phyloP scores from a whole-genome alignment of 2,888 invertebrate species.

The Eupithecia vulgata region DNA sequence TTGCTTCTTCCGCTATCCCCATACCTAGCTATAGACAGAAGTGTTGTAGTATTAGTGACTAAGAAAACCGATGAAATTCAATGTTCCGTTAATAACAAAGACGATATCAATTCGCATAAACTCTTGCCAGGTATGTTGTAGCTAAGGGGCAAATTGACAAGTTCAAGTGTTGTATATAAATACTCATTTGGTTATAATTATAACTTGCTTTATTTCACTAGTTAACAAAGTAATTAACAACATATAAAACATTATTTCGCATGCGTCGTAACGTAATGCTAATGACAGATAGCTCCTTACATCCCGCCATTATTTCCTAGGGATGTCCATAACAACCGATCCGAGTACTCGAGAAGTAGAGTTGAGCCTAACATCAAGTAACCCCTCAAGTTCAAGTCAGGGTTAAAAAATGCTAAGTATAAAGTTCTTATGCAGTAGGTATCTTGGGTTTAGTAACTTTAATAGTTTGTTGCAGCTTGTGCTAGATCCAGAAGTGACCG shows the following conservation, averaged over 20 bases:
- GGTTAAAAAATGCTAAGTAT: not conserved
- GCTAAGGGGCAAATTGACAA: not conserved
- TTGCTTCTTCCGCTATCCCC: constrained; percentile 67
- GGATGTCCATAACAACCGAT: too few species aligned
- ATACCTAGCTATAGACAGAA: constrained; percentile 42
- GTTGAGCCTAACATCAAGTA: too few species aligned
- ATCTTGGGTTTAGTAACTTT: too few species aligned
- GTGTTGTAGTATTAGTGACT: constrained; percentile 26
- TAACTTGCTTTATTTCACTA: too few species aligned
- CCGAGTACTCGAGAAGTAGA: too few species aligned
- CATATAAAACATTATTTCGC: too few species aligned
- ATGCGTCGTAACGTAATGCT: too few species aligned
- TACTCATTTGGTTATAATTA: too few species aligned
- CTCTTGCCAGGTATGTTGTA: not conserved
- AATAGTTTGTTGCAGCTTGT: not conserved
- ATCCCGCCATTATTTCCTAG: too few species aligned
- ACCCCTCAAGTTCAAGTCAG: not conserved
- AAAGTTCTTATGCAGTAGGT: not conserved
- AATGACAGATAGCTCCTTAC: too few species aligned
- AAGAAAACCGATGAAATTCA: constrained; percentile 32
- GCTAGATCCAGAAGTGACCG: not conserved
- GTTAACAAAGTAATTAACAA: too few species aligned
- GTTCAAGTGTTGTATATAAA: too few species aligned
- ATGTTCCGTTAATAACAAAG: not conserved
- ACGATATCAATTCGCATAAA: not conserved